Evolutionary conservation across 2,888 invertebrate species (phyloP), one percentile per base, ranked within the genome.

Genomic region (Dione vanillae): DNA sequence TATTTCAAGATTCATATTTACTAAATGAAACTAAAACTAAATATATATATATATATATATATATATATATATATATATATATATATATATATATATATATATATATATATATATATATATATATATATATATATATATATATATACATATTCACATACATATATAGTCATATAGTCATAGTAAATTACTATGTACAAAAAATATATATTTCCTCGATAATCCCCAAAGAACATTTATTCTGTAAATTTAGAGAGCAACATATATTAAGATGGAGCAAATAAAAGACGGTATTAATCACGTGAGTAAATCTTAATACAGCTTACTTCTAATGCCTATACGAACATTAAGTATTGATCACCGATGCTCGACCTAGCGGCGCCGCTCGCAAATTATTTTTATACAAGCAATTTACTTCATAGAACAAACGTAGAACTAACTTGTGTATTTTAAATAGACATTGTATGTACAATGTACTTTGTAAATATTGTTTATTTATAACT

Each of bases 311-410:
- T 65, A 51, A 69, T 69, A 67, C 67, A 40, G 71, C 69, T 79
- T 80, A 84, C 77, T 85, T 82, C 82, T 80, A 59, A 43, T 59
- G 27, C 0, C 37, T 27, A 27, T 83, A 77, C 75, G 65, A 74
- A 69, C 65, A 59, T 70, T 77, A 73, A 71, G 72, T 83, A 88
- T 88, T 81, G 87, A 87, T 88, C 83, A 52, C 45, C 16, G 14
- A 69, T 75, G 80, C 78, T 80, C 85, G 87, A 66, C 88, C 71
- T 71, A 64, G 66, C 78, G 89, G 85, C 87, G 88, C 88, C 88
- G 68, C 83, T 83, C 40, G 65, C 64, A 69, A 61, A 72, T 72
- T 65, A 82, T 84, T 85, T 82, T 82, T 78, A 75, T 83, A 81
- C 81, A 87, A 87, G 45, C 20, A 65, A 65, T 67, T 62, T 67